Base-by-base conservation (phyloP, 1,140 invertebrate species). In the Camponotus pennsylvanicus region DNA sequence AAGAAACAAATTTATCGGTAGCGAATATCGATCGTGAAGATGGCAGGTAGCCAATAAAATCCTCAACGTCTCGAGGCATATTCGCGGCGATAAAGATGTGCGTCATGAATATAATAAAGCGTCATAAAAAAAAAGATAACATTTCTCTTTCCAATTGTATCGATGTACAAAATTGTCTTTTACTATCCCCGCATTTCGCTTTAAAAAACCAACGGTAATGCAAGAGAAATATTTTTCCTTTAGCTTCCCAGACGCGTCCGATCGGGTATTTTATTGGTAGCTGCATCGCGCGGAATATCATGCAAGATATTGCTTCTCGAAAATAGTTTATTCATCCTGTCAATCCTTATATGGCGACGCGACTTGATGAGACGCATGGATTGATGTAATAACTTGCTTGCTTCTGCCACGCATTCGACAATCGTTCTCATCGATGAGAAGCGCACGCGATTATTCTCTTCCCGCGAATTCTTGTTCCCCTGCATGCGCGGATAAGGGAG, bases 271-370 rank as follows among this genome's bases (percentile, higher is more conserved):
- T 83, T 61, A 75, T 83, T 57, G 79, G 42, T 45, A 57, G 66
- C 42, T 59, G 64, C 37, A 70, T 70, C 78, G 78, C 34, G 18
- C 37, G 37, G 34, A 57, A 75, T 61, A 69, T 61, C 45, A 40
- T 27, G 27, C 45, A 8, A 40, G 45, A 59, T 86, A 49, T 6
- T 18, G 9, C n/a, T 34, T 55, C 37, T n/a, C 3, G 11, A 61
- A 69, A 55, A 69, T 73, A 34, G 52, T 88, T 85, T 75, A 88
- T 75, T 55, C 69, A 34, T 85, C 67, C 27, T 9, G 21, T 13
- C 59, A 21, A 40, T 18, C 59, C 6, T 34, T 34, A 9, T 67
- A 59, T 32, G 37, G 18, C 21, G 5, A 42, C 13, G 21, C 61
- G 70, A 1, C 40, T 49, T 83, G 75, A 61, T 61, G 69, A 83